phyloP scores from a whole-genome alignment of 2,797 vertebrate species.

The Florisuga fusca region DNA sequence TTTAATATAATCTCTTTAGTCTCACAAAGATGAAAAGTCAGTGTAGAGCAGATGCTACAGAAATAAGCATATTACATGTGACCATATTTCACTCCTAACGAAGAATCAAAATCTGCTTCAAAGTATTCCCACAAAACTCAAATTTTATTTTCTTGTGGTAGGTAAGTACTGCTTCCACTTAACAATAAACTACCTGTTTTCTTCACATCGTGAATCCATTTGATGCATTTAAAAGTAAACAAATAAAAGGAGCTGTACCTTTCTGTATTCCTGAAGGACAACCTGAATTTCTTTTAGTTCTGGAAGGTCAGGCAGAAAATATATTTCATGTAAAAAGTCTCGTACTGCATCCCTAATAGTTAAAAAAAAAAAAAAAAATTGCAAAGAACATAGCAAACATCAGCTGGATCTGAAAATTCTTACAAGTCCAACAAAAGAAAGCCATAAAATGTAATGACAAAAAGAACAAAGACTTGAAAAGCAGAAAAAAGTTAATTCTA shows the following conservation, averaged over 20 bases:
- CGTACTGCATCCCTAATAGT: constrained; percentile 89
- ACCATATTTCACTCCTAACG: background rate
- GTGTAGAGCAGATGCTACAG: background rate
- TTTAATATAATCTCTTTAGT: background rate
- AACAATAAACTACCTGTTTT: background rate
- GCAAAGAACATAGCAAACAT: background rate
- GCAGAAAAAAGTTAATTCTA: background rate
- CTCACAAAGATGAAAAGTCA: background rate
- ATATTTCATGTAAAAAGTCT: constrained; percentile 98
- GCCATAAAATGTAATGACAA: background rate
- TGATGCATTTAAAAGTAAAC: background rate
- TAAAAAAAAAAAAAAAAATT: constrained; percentile 37
- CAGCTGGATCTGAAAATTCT: background rate
- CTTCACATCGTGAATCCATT: background rate
- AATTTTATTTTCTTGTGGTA: background rate
- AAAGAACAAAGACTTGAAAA: background rate
- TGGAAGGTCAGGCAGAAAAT: constrained; percentile 94
- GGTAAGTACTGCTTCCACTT: background rate
- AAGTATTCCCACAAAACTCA: background rate
- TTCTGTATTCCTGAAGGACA: constrained; percentile 93
- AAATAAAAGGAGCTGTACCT: constrained; percentile 81
- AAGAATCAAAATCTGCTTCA: background rate
- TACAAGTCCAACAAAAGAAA: background rate
- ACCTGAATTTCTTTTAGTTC: constrained; percentile 93
- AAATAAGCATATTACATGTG: background rate